Conservation (phyloP, 2,888 invertebrate species). For the Neoascia interrupta region DNA sequence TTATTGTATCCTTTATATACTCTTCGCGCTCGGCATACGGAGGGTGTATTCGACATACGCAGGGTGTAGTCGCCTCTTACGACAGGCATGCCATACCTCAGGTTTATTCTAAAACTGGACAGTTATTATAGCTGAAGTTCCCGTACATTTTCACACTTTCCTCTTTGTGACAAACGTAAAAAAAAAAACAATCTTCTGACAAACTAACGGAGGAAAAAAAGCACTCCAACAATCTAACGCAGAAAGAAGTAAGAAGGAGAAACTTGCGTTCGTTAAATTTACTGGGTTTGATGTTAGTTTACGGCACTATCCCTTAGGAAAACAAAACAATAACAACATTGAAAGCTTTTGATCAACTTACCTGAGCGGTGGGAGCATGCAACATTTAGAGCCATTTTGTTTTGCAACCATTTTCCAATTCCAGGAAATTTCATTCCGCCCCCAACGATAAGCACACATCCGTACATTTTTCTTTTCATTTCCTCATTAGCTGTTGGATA, state of each 20-base stretch:
- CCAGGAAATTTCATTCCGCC: conserved; percentile 94
- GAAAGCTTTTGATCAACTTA: conserved; percentile 68
- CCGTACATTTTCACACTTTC: too few species aligned
- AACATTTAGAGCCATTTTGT: conserved; percentile 90
- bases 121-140: too few species aligned
- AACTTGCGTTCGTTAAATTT: neutral
- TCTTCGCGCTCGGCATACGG: too few species aligned
- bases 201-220: too few species aligned
- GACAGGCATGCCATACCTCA: too few species aligned
- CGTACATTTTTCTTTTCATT: conserved; percentile 95
- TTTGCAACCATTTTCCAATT: conserved; percentile 92
- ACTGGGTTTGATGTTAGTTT: neutral
- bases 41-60: too few species aligned
- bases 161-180: too few species aligned
- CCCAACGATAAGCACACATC: conserved; percentile 93
- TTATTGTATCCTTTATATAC: too few species aligned
- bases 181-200: too few species aligned
- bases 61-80: too few species aligned
- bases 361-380: conserved; percentile 88
- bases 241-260: neutral
- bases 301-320: neutral
- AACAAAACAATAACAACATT: neutral
- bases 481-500: conserved; percentile 86
- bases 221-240: neutral
- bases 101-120: too few species aligned